Conservation (phyloP, 2,113 vertebrate species). For the Brachypodius melanocephalos region DNA sequence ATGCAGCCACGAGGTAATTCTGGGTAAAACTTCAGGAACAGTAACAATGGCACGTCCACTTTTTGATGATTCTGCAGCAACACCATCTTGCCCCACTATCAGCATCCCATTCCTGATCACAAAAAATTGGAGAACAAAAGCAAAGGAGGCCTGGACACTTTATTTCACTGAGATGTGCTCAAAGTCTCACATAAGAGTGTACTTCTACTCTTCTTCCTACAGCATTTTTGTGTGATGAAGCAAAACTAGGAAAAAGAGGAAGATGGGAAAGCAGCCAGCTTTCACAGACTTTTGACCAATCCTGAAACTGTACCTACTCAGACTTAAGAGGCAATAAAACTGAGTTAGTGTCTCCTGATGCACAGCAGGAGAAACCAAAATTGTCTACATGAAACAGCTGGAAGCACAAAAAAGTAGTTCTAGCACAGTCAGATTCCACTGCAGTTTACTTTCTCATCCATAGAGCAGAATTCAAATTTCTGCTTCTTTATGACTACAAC, state of each 20-base stretch:
- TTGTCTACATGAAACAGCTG: background rate
- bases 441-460: background rate
- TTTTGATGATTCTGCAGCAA: background rate
- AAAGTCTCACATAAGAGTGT: background rate
- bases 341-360: background rate
- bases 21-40: background rate
- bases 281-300: background rate
- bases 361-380: slow-evolving; percentile 31
- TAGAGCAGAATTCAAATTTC: background rate
- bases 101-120: background rate
- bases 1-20: background rate
- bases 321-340: background rate
- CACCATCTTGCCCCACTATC: background rate
- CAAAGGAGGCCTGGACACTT: rapidly evolving
- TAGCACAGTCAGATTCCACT: background rate
- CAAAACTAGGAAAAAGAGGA: background rate
- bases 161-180: background rate
- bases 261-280: background rate
- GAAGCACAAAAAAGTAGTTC: background rate
- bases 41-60: background rate
- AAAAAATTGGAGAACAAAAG: background rate
- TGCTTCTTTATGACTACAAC: background rate
- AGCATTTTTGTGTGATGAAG: background rate
- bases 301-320: background rate
- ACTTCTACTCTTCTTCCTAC: background rate